Conservation (phyloP, 2,888 invertebrate genomes). For the Onchidella celtica region DNA sequence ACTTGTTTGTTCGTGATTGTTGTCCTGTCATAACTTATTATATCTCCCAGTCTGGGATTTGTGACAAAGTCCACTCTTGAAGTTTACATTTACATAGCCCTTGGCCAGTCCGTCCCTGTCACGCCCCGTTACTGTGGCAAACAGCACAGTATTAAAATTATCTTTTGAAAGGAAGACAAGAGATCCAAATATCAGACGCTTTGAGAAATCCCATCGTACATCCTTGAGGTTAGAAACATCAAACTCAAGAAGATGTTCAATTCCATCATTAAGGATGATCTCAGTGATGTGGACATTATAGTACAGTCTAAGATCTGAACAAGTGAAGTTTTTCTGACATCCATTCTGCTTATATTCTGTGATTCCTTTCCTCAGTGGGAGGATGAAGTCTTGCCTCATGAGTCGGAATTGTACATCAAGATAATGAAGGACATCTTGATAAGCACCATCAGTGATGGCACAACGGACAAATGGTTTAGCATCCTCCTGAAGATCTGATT, state of each 20-base stretch:
- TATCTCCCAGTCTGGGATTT: too few species aligned
- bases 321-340: slow-evolving; percentile 1
- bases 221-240: slow-evolving; percentile 44
- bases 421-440: slow-evolving; percentile 86
- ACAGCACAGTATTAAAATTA: slow-evolving; percentile 85
- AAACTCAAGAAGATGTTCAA: slow-evolving; percentile 68
- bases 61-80: slow-evolving; percentile 58
- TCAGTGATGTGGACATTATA: slow-evolving; percentile 68
- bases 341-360: slow-evolving; percentile 80
- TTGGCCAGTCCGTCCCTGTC: slow-evolving; percentile 64
- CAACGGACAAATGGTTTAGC: slow-evolving; percentile 82
- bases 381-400: slow-evolving; percentile 89
- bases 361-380: slow-evolving; percentile 87
- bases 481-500: slow-evolving; percentile 73
- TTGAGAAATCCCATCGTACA: slow-evolving; percentile 23
- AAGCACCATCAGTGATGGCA: slow-evolving; percentile 85
- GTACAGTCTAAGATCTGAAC: slow-evolving; percentile 57
- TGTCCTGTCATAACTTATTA: too few species aligned
- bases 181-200: slow-evolving; percentile 24
- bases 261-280: slow-evolving; percentile 76
- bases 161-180: slow-evolving; percentile 82
- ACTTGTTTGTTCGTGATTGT: too few species aligned
- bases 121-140: slow-evolving; percentile 84
- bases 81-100: slow-evolving; percentile 67
- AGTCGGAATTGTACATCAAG: slow-evolving; percentile 88